A percentile compares a stretch with the other conserved stretches of the same genome.
phyloP scores from a whole-genome alignment of 2,797 vertebrate genomes.

The Cossypha polioptera region DNA sequence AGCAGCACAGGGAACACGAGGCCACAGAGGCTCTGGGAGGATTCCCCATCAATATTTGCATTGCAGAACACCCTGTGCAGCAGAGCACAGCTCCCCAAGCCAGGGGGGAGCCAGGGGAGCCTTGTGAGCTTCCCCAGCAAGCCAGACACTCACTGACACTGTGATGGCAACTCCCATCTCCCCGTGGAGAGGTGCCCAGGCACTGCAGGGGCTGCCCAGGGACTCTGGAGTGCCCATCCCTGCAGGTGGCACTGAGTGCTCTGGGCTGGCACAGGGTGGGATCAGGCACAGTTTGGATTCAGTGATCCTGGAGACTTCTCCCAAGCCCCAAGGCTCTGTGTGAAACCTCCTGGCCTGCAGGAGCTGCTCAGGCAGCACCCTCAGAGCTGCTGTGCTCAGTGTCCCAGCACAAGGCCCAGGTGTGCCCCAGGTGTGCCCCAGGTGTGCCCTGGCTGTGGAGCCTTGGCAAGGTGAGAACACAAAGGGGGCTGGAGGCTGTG shows the following conservation, averaged over 20 bases:
- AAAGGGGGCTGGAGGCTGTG: background rate
- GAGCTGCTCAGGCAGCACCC: background rate
- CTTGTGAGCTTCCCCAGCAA: background rate
- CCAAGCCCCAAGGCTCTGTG: rapidly evolving
- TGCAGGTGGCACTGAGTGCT: background rate
- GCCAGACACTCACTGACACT: background rate
- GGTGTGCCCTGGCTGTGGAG: background rate
- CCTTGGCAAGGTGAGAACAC: background rate
- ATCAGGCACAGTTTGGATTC: rapidly evolving
- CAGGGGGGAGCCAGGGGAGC: background rate
- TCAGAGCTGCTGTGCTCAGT: rapidly evolving
- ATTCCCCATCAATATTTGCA: background rate
- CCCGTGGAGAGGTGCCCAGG: background rate
- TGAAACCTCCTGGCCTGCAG: background rate
- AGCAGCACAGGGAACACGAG: background rate
- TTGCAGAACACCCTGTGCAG: conserved; percentile 23
- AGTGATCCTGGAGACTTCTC: rapidly evolving
- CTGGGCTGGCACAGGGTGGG: background rate
- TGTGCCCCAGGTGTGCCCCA: background rate
- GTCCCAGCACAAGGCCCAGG: rapidly evolving
- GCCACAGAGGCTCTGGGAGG: background rate
- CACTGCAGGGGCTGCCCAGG: background rate
- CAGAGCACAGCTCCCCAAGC: background rate
- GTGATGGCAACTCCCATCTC: background rate
- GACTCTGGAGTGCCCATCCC: background rate